Base-by-base conservation (phyloP, 2,113 vertebrate genomes). In the Petroica traversi region DNA sequence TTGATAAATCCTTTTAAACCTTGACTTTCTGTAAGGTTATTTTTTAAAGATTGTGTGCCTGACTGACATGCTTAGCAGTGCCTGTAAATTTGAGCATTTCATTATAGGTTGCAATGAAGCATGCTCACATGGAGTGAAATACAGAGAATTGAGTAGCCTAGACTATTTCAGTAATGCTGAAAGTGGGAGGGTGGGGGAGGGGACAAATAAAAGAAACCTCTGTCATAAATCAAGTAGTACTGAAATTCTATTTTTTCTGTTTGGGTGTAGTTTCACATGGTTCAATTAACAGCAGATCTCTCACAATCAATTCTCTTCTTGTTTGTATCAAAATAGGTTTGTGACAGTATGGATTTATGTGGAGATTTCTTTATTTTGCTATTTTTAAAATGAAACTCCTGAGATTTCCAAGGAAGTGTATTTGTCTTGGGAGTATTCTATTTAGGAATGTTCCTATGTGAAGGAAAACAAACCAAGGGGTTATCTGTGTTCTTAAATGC, bases 71-170 rank as follows among this genome's bases (percentile, higher is more conserved):
- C 98, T 99, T 99, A 98, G 98, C 98, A 99, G 98, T 98, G 99
- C 99, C 98, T 99, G 98, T 99, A 99, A 99, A 99, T 99, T 98
- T 99, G 99, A 99, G 98, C 99, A 98, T 99, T 99, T 99, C 99
- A 99, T 99, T 99, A 99, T 98, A 98, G 98, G 98, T 98, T 99
- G 99, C 98, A 98, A 98, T 99, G 99, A 99, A 99, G 99, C 99
- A 99, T 99, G 98, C 97, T 99, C 91, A 88, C 94, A 97, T 98
- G 98, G 97, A 98, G 96, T 97, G 97, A 98, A 98, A 98, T 98
- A 97, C 97, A 97, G 98, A 98, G 95, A 97, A 97, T 97, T 97
- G 98, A 98, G 97, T 97, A 98, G 97, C 97, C 94, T 69, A 8
- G 91, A 98, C 97, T 98, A 97, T 98, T 98, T 98, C 98, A 98